Base-by-base conservation (phyloP, 2,113 vertebrate genomes). In the Tachysurus fulvidraco region DNA sequence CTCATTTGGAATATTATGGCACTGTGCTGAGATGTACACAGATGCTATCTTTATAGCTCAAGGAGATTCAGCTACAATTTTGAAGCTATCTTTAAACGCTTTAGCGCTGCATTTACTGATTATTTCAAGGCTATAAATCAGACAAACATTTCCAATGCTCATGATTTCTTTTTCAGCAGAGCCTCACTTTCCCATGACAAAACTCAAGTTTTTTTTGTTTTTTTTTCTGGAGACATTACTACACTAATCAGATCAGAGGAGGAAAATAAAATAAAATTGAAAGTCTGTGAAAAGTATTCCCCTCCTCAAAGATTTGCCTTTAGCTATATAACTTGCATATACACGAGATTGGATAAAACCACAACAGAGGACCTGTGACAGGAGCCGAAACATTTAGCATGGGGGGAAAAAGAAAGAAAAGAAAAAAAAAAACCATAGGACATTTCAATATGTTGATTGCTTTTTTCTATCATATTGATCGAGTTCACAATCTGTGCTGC, bases 1-100 rank as follows among this genome's bases (percentile, higher is more conserved):
- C 25, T 79, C 19, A 25, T 79, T 85, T 52, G 25, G 74, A 55
- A 85, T 79, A 79, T 78, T 65, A 65, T 11, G 30, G 25, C 30
- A 59, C 83, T 59, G 60, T 50, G 55, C 28, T n/a, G 73, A 85
- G n/a, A 78, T 9, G 60, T 52, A 55, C 36, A 79, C 59, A 57
- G 79, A 54, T 52, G 77, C 14, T 62, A 76, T 59, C 73, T 78
- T 64, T 62, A 41, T 14, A 73, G 65, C 71, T 85, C 36, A 62
- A 85, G 84, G 55, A 28, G 54, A 80, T 59, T 16, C 28, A 59
- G 41, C 25, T 41, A 19, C 36, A 19, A 36, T 21, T 80, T 6
- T 30, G 23, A 80, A 59, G 28, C 17, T 80, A 80, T 19, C 54
- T 36, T 30, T 79, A 4, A 57, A 57, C 21, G 77, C 28, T 36